Percentiles rank a stretch among this genome's conserved stretches.
phyloP scores from a whole-genome alignment of 2,113 vertebrate genomes.

The Bungarus multicinctus region DNA sequence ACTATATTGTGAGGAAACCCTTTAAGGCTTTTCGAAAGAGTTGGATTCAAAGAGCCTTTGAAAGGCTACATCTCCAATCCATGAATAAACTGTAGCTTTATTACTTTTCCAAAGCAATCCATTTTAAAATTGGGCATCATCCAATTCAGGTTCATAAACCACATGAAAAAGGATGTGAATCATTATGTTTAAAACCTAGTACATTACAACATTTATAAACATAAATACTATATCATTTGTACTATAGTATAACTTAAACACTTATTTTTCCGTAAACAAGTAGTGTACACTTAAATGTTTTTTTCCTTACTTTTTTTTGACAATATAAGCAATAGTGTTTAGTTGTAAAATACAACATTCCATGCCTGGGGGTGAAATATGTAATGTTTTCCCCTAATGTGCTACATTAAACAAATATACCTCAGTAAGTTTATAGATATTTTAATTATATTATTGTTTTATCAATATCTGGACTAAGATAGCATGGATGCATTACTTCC shows the following conservation, averaged over 20 bases:
- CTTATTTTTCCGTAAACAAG: not conserved
- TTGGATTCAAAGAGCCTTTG: not conserved
- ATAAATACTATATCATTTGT: not conserved
- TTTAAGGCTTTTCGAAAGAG: not conserved
- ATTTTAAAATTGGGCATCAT: not conserved
- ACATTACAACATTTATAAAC: not conserved
- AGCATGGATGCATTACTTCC: not conserved
- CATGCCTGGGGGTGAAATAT: too few species aligned
- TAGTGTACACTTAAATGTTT: not conserved
- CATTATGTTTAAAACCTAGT: not conserved
- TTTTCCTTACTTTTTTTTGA: not conserved
- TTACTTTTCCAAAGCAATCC: not conserved
- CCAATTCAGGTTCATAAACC: not conserved
- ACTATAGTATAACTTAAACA: not conserved
- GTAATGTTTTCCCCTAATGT: not conserved
- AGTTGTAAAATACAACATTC: not conserved
- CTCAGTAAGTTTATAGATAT: not conserved
- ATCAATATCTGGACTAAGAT: not conserved
- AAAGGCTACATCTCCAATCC: not conserved
- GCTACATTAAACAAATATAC: not conserved
- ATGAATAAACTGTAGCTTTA: not conserved
- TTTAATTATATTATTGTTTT: not conserved
- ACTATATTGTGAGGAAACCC: too few species aligned
- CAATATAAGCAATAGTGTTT: not conserved
- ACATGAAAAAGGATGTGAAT: not conserved